phyloP scores from a whole-genome alignment of 2,888 invertebrate species.

The Thecocarcelia acutangulata region DNA sequence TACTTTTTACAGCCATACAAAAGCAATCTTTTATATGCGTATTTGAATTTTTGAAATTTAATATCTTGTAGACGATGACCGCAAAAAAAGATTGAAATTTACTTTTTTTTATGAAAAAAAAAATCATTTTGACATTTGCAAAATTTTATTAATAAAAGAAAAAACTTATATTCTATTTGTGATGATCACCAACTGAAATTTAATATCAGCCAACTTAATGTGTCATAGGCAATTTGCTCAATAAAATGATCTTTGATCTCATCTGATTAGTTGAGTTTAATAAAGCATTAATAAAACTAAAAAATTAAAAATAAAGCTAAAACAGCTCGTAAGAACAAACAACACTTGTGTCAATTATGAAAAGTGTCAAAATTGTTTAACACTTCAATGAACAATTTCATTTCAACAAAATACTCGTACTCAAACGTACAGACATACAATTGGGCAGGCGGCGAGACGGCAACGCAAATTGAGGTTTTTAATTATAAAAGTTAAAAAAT shows the following conservation, averaged over 20 bases:
- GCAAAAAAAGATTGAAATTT: constrained; percentile 43
- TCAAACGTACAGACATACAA: background rate
- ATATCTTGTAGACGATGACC: constrained; percentile 51
- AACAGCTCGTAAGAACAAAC: constrained; percentile 31
- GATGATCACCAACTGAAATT: constrained; percentile 57
- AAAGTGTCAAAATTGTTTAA: constrained; percentile 71
- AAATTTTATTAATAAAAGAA: constrained; percentile 24
- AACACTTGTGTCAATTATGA: constrained; percentile 66
- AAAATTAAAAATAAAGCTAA: constrained; percentile 19
- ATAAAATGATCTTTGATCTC: constrained; percentile 62
- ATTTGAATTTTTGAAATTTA: constrained; percentile 47
- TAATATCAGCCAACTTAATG: constrained; percentile 58
- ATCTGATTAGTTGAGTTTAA: constrained; percentile 44
- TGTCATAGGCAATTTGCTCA: constrained; percentile 66
- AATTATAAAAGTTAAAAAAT: constrained; percentile 25
- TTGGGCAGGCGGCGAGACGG: background rate
- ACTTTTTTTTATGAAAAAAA: constrained; percentile 34
- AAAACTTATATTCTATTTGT: constrained; percentile 36
- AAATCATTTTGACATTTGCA: constrained; percentile 64
- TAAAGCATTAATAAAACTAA: constrained; percentile 36
- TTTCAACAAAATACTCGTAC: constrained; percentile 31
- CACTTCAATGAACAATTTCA: constrained; percentile 65
- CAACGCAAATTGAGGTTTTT: constrained; percentile 61
- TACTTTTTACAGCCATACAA: constrained; percentile 18
- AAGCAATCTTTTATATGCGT: too few relatives aligned